Evolutionary conservation across 1,140 invertebrate genomes (phyloP).

Genomic region (Ylistrum balloti): DNA sequence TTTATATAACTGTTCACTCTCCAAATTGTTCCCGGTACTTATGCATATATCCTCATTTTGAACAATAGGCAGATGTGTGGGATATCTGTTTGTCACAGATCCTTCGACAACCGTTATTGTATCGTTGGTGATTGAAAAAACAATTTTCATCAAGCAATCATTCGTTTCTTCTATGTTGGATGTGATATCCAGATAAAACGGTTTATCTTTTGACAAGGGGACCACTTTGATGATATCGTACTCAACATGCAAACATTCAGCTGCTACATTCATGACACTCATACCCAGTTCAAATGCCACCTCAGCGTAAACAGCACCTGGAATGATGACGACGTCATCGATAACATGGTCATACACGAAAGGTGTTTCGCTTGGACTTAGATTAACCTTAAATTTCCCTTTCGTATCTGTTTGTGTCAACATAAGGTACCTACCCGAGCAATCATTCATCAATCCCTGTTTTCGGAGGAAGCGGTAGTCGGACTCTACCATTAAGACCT

Average conservation of each 20-base stretch:
- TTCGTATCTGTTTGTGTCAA: neutral
- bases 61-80: neutral
- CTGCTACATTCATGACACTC: neutral
- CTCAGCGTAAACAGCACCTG: conserved; percentile 64
- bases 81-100: neutral
- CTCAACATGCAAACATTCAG: conserved; percentile 44
- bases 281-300: conserved; percentile 56
- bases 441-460: conserved; percentile 41
- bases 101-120: neutral
- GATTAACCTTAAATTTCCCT: conserved; percentile 47
- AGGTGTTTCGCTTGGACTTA: conserved; percentile 49
- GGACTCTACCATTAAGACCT: conserved; percentile 42
- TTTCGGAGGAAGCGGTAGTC: conserved; percentile 16
- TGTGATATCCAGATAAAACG: conserved; percentile 29
- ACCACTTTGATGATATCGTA: conserved; percentile 47
- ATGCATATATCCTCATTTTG: neutral
- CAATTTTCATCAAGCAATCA: neutral
- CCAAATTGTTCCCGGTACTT: neutral
- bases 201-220: conserved; percentile 50
- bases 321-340: conserved; percentile 53
- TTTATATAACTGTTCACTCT: neutral
- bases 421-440: conserved; percentile 47
- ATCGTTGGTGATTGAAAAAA: neutral
- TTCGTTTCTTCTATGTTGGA: neutral
- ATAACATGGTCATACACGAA: conserved; percentile 65